phyloP scores from a whole-genome alignment of 2,113 vertebrate species.

The Myanophis thanlyinensis region DNA sequence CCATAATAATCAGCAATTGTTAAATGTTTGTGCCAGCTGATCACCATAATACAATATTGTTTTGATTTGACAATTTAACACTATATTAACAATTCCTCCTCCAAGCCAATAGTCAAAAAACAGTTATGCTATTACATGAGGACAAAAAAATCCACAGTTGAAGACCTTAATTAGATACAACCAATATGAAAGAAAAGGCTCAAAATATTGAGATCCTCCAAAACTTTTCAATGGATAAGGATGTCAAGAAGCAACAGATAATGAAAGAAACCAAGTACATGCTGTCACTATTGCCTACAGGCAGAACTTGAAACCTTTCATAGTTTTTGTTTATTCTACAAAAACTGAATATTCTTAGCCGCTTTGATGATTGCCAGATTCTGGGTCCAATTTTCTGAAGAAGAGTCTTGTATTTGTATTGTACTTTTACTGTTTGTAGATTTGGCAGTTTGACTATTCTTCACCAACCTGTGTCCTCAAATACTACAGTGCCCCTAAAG shows the following conservation, averaged over 20 bases:
- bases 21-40: not conserved
- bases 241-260: not conserved
- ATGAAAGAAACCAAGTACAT: not conserved
- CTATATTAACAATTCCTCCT: not conserved
- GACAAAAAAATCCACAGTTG: not conserved
- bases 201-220: not conserved
- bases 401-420: not conserved
- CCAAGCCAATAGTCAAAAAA: not conserved
- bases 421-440: not conserved
- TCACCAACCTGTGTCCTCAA: not conserved
- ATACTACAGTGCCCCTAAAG: not conserved
- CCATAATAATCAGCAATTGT: not conserved
- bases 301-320: not conserved
- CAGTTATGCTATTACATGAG: not conserved
- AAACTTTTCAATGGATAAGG: not conserved
- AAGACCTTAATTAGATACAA: not conserved
- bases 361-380: not conserved
- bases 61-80: not conserved
- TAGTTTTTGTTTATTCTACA: not conserved
- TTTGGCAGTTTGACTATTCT: not conserved
- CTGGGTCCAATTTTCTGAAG: not conserved
- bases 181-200: not conserved
- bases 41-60: not conserved
- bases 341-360: not conserved
- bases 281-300: not conserved